A percentile compares a stretch with the other conserved stretches of the same genome.
Conservation (phyloP, 2,888 invertebrate species). For the Melanostoma mellinum region DNA sequence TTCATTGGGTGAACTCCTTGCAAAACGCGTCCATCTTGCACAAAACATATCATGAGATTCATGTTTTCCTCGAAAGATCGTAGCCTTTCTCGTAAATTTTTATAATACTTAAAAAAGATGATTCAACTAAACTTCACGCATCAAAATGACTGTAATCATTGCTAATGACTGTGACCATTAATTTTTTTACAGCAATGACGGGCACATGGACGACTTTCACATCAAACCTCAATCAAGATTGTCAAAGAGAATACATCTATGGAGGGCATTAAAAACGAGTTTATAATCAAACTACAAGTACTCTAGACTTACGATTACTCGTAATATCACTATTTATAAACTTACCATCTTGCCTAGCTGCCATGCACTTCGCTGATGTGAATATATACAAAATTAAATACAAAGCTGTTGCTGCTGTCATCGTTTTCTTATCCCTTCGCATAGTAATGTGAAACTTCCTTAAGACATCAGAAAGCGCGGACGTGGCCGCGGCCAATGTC, state of each 20-base stretch:
- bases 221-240: constrained; percentile 20
- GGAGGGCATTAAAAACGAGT: constrained; percentile 18
- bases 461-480: constrained; percentile 57
- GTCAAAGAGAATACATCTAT: background rate
- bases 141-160: no score
- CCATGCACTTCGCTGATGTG: constrained; percentile 69
- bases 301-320: background rate
- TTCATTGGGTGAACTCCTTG: no score
- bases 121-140: no score
- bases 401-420: constrained; percentile 69
- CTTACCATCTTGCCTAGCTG: constrained; percentile 72
- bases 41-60: no score
- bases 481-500: constrained; percentile 40
- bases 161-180: no score
- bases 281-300: background rate
- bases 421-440: constrained; percentile 70
- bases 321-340: constrained; percentile 23
- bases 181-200: background rate
- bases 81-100: no score
- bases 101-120: no score
- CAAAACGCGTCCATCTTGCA: no score
- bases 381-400: constrained; percentile 73
- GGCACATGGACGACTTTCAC: constrained; percentile 18
- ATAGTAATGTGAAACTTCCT: constrained; percentile 69
- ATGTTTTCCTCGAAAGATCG: no score